Evolutionary conservation across 2,797 vertebrate genomes (phyloP).

Genomic region (Ibycter americanus): DNA sequence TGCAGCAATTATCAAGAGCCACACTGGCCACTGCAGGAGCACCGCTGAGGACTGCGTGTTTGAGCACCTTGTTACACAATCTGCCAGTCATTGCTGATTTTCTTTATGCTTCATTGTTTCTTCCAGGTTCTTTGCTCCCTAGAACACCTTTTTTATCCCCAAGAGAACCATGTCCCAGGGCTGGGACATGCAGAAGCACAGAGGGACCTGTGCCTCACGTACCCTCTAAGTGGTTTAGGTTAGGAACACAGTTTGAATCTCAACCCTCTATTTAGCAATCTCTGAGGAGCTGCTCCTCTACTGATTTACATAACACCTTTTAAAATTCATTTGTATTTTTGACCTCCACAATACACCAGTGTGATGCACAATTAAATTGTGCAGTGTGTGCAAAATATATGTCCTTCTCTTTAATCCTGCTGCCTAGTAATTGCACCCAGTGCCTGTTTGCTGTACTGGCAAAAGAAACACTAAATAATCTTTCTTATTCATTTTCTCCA

Average conservation of each 20-base stretch:
- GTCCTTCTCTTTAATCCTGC: not conserved
- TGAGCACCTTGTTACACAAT: not conserved
- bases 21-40: not conserved
- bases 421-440: not conserved
- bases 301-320: not conserved
- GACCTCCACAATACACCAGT: too few relatives aligned
- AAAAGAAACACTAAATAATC: not conserved
- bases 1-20: not conserved
- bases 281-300: not conserved
- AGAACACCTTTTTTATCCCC: not conserved
- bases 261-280: not conserved
- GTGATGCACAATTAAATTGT: not conserved
- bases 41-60: not conserved
- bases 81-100: accelerated
- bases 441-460: not conserved
- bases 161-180: not conserved
- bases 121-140: not conserved
- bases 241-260: not conserved
- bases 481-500: not conserved
- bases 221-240: not conserved
- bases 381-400: not conserved
- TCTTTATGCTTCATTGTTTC: not conserved
- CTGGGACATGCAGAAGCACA: not conserved
- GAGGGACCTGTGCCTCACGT: not conserved
- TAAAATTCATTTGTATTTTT: not conserved